Evolutionary conservation across 2,113 vertebrate genomes (phyloP), one percentile per base, ranked within the genome.

Genomic region (Tautogolabrus adspersus): DNA sequence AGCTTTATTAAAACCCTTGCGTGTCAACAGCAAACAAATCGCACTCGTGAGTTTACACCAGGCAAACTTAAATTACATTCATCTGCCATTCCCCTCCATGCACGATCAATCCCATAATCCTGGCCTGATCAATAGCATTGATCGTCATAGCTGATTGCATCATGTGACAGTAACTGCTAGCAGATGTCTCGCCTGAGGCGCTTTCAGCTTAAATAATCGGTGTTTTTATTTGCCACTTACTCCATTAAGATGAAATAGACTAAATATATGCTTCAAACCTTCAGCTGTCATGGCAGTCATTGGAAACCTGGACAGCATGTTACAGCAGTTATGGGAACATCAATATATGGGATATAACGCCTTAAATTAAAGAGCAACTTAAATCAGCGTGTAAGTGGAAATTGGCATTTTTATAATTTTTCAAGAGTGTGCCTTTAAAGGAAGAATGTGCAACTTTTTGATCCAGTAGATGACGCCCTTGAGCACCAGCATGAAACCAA

Each of bases 1-100:
- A 82, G 84, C 84, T 84, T 83, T 75, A 82, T 84, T 88, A 79
- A 88, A 92, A 83, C 0, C 26, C 46, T 26, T 79, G 56, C 0
- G 30, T 42, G 75, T 85, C 68, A 15, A 34, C 44, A 7, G 7
- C 13, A 1, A 46, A 56, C 1, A 7, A 38, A 75, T 78, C 9
- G 0, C 46, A 1, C 21, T 37, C 10, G 1, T 16, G 56, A 8
- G 19, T 63, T 57, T 12, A 58, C 37, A 58, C 0, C 7, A 30
- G 59, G 62, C 19, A 37, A 80, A 82, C 72, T 84, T 77, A 77
- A 55, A 79, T 75, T 42, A 55, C 72, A 9, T 3, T 46, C 62
- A 49, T 8, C 70, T 16, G 56, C 40, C 62, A 34, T 57, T 59
- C 51, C 65, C 66, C 40, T 22, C 21, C 0, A 42, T 42, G 75